Percentiles rank a stretch among this genome's conserved stretches.
These are phyloP conservation scores for Xyrichtys novacula DNA, from an alignment of 2,797 vertebrate genomes.

Conservation along the genomic window DNA sequence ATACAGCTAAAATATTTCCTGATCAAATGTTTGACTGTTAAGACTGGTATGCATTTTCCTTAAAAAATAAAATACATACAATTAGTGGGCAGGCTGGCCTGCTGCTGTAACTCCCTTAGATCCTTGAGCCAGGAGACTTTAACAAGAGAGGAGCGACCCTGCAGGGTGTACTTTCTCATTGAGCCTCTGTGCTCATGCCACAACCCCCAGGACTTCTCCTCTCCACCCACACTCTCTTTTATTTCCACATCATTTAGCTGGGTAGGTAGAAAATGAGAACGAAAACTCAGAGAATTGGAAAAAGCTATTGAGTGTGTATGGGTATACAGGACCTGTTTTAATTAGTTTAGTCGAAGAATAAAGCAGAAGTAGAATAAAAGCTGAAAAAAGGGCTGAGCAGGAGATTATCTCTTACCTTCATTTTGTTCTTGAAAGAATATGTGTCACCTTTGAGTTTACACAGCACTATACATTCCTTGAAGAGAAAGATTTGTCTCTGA, in stretches of 20 bases:
- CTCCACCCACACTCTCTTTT: constrained; percentile 91
- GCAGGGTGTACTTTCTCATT: constrained; percentile 92
- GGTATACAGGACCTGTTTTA: background rate
- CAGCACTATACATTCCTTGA: constrained; percentile 93
- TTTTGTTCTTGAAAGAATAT: constrained; percentile 96
- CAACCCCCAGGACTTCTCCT: constrained; percentile 93
- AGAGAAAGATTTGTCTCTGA: constrained; percentile 96
- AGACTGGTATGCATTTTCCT: background rate
- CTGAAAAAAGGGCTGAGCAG: background rate
- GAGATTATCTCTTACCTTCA: constrained; percentile 88
- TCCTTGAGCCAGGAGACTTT: constrained; percentile 98
- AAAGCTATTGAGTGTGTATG: background rate
- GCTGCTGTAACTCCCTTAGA: constrained; percentile 91
- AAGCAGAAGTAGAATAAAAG: background rate
- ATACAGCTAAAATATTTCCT: background rate
- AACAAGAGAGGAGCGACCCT: constrained; percentile 89
- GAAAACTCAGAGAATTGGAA: background rate
- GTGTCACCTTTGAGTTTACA: constrained; percentile 92
- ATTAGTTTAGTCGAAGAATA: background rate
- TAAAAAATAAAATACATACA: constrained; percentile 80
- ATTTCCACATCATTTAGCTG: constrained; percentile 94
- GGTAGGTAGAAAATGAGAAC: constrained; percentile 6
- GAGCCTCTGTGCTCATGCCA: constrained; percentile 96
- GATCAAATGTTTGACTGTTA: background rate
- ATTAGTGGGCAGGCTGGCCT: constrained; percentile 86